Percentiles rank a stretch among this genome's conserved stretches.
These are phyloP conservation scores for Aphelinus certus DNA, from an alignment of 1,140 invertebrate genomes.

Conservation along the genomic window DNA sequence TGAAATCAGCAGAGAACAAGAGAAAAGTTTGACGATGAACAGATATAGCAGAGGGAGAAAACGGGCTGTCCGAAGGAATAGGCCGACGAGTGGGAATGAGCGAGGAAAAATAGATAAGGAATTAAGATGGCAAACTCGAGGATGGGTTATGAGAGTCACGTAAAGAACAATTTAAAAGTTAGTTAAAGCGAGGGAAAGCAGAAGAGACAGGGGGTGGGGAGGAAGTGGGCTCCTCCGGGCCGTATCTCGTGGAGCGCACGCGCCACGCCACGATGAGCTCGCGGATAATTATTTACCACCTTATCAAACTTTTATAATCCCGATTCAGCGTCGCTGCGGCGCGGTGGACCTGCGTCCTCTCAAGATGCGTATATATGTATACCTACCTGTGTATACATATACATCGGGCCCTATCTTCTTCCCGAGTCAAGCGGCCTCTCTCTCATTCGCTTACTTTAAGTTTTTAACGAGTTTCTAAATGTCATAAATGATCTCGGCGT, in stretches of 20 bases:
- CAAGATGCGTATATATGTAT: slow-evolving; percentile 37
- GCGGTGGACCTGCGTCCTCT: slow-evolving; percentile 12
- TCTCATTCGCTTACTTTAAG: slow-evolving; percentile 47
- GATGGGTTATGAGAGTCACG: slow-evolving; percentile 21
- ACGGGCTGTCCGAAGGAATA: too few relatives aligned
- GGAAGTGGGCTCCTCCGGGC: background rate
- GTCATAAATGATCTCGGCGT: slow-evolving; percentile 57
- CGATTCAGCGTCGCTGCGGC: slow-evolving; percentile 42
- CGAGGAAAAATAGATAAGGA: slow-evolving; percentile 34
- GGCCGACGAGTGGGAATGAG: background rate
- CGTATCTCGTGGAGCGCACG: slow-evolving; percentile 18
- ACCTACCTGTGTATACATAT: too few relatives aligned
- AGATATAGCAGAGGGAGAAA: slow-evolving; percentile 10
- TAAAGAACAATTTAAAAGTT: slow-evolving; percentile 42
- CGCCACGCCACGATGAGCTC: slow-evolving; percentile 44
- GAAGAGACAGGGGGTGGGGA: too few relatives aligned
- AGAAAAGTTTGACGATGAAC: slow-evolving; percentile 3
- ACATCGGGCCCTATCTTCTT: too few relatives aligned
- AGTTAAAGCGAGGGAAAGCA: slow-evolving; percentile 10
- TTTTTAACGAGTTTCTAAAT: slow-evolving; percentile 63
- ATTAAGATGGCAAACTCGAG: slow-evolving; percentile 33
- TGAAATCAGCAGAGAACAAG: background rate
- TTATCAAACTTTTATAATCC: slow-evolving; percentile 62
- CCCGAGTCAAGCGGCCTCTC: background rate
- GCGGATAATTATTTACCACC: slow-evolving; percentile 61